Conservation (phyloP, 2,797 vertebrate genomes). For the Falco biarmicus region DNA sequence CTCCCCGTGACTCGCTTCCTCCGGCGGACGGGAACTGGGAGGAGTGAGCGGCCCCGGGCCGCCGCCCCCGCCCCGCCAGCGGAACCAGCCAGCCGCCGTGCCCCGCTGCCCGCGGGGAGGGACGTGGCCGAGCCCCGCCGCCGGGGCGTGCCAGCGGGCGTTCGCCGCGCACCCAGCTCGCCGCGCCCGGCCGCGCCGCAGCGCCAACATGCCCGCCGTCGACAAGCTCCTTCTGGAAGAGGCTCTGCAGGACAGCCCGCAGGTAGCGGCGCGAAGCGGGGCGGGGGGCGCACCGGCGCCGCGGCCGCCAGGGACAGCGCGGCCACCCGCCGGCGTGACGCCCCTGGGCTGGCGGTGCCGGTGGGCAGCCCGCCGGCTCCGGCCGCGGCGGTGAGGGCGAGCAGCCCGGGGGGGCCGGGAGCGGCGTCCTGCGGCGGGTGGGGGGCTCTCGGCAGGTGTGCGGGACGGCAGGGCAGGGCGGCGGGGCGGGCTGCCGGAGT, state of each 20-base stretch:
- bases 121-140: neutral
- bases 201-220: slow-evolving; percentile 91
- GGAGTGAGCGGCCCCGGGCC: neutral
- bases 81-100: neutral
- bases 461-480: neutral
- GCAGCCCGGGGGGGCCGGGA: neutral
- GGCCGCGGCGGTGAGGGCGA: neutral
- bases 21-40: slow-evolving; percentile 49
- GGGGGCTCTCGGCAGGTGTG: neutral
- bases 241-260: slow-evolving; percentile 94
- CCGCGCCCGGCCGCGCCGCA: neutral
- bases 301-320: neutral
- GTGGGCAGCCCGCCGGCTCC: neutral
- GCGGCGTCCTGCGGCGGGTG: neutral
- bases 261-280: slow-evolving; percentile 80
- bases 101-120: neutral
- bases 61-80: neutral
- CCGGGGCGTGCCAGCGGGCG: slow-evolving; percentile 53
- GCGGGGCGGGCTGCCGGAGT: neutral
- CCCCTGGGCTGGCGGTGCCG: neutral
- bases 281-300: neutral
- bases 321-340: neutral
- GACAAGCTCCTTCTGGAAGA: slow-evolving; percentile 96
- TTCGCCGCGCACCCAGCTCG: slow-evolving; percentile 49
- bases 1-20: slow-evolving; percentile 58